phyloP scores from a whole-genome alignment of 2,888 invertebrate species.

The Drosophila aldrichi region DNA sequence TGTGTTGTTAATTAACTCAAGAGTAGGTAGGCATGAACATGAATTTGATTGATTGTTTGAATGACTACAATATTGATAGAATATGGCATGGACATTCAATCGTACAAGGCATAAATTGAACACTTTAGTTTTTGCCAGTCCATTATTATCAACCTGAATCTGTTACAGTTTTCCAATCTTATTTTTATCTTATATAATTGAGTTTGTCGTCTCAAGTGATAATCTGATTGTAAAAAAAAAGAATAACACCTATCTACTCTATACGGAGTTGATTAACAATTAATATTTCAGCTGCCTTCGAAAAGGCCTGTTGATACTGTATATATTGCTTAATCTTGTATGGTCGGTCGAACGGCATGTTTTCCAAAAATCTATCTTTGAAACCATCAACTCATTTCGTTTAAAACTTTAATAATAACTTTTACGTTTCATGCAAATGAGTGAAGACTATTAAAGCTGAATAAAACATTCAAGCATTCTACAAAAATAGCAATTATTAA shows the following conservation, averaged over 20 bases:
- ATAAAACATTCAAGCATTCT: background rate
- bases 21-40: conserved; percentile 16
- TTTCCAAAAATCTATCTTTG: conserved; percentile 21
- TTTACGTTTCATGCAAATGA: background rate
- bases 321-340: conserved; percentile 19
- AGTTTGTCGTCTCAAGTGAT: conserved; percentile 1
- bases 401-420: background rate
- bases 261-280: conserved; percentile 5
- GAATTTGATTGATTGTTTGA: conserved; percentile 10
- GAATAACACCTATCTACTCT: conserved; percentile 21
- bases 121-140: conserved; percentile 2
- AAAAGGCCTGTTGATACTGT: background rate
- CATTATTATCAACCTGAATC: conserved; percentile 6
- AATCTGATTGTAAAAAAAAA: background rate
- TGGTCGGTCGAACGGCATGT: conserved; percentile 1
- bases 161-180: conserved; percentile 2
- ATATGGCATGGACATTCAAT: background rate
- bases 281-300: background rate
- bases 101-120: conserved; percentile 19
- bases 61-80: conserved; percentile 12
- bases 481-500: background rate
- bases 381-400: conserved; percentile 35
- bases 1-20: conserved; percentile 11
- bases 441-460: background rate
- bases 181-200: conserved; percentile 9